Evolutionary conservation across 1,140 invertebrate genomes (phyloP).

Genomic region (Papilio glaucus): DNA sequence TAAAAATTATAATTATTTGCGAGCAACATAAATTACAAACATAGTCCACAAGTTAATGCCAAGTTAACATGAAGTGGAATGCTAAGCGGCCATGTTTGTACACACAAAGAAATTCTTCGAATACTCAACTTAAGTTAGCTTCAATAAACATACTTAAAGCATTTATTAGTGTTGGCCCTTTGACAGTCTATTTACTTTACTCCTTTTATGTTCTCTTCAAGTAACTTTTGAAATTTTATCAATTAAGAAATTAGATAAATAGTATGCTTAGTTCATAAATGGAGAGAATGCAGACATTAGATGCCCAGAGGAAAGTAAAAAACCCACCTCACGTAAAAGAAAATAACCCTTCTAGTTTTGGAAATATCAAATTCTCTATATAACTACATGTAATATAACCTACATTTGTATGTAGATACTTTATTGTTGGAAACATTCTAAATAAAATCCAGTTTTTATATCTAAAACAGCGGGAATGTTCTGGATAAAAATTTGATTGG

Average conservation of each 20-base stretch:
- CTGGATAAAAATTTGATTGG: neutral
- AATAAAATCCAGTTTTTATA: neutral
- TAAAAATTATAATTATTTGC: conserved; percentile 2
- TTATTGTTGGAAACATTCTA: too few species aligned
- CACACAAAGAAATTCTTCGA: conserved; percentile 3
- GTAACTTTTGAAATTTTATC: neutral
- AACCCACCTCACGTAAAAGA: too few species aligned
- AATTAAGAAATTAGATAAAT: neutral
- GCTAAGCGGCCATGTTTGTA: neutral
- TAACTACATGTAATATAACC: too few species aligned
- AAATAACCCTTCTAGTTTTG: too few species aligned
- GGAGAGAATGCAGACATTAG: too few species aligned
- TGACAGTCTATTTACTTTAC: neutral
- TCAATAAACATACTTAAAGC: neutral
- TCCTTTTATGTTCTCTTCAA: neutral
- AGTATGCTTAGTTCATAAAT: neutral
- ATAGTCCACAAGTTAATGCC: neutral
- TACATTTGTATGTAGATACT: too few species aligned
- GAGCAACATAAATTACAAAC: neutral
- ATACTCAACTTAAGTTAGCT: neutral
- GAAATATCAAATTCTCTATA: too few species aligned
- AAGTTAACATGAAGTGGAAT: conserved; percentile 3
- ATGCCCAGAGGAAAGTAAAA: too few species aligned
- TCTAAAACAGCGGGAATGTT: neutral
- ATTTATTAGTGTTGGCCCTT: neutral